phyloP scores from a whole-genome alignment of 2,113 vertebrate species.

The Nyctibius bracteatus region DNA sequence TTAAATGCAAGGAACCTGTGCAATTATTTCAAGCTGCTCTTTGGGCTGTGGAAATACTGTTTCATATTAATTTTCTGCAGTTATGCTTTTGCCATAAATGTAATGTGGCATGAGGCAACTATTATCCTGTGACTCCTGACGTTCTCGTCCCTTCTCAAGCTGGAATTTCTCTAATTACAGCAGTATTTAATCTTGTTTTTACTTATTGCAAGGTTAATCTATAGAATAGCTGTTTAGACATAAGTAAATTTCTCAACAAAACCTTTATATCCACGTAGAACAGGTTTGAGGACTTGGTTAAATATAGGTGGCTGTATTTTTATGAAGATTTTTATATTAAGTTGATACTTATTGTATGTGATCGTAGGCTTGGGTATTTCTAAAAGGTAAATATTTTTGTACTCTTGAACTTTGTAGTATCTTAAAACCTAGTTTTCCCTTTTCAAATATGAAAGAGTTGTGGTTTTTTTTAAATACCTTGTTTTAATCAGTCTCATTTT shows the following conservation, averaged over 20 bases:
- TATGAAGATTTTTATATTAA: conserved; percentile 34
- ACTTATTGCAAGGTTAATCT: neutral
- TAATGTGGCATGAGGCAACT: neutral
- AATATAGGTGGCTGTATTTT: neutral
- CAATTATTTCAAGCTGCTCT: neutral
- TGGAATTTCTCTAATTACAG: neutral
- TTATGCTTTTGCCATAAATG: neutral
- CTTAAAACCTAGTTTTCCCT: neutral
- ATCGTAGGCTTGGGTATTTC: conserved; percentile 5
- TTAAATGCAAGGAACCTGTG: neutral
- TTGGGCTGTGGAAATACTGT: neutral
- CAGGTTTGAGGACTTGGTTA: neutral
- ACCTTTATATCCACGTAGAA: neutral
- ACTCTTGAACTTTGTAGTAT: neutral
- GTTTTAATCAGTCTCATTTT: neutral
- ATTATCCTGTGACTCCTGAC: neutral
- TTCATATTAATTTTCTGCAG: neutral
- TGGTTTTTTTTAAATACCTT: neutral
- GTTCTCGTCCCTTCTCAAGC: neutral
- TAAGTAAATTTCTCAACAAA: neutral
- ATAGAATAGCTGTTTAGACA: neutral
- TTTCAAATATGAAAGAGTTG: neutral
- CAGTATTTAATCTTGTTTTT: neutral
- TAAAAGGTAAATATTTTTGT: conserved; percentile 53
- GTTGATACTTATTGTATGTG: neutral